Base-by-base conservation (phyloP, 2,113 vertebrate species). In the Baryphthengus martii region DNA sequence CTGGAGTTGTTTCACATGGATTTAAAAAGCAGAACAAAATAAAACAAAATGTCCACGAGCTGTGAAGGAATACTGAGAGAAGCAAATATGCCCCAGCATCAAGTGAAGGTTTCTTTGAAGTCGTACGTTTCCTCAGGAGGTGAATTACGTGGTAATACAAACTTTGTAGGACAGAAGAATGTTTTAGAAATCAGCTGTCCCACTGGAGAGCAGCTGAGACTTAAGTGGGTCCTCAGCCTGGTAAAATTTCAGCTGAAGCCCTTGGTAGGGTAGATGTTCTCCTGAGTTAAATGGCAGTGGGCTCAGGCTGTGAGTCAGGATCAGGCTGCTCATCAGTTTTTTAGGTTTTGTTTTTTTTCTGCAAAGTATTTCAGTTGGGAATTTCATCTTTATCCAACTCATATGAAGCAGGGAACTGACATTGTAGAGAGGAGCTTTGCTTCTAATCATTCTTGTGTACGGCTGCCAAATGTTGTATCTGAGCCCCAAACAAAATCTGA, bases 241-340 rank as follows among this genome's bases (percentile, higher is more conserved):
- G 11, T 78, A 42, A 40, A 74, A 71, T 81, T 66, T 67, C 55
- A 47, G 52, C 49, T 78, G 72, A 89, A 84, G 81, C 26, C 33
- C 68, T 92, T 61, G 47, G 63, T 93, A 62, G 87, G 80, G 87
- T 79, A 93, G 89, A 89, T 44, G 68, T 75, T 94, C 65, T 92
- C 73, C 52, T n/a, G 11, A 85, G 28, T 92, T 80, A 94, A 87
- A 82, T 31, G 53, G 40, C 53, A 96, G 49, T 73, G 50, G 62
- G 47, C 92, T 70, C 61, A 71, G 67, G 76, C 77, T 83, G 11
- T 83, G 85, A 74, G 74, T 88, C 86, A 81, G 68, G 70, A 91
- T 75, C 81, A 81, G 80, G 63, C 44, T 87, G 35, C 68, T 63
- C 33, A 31, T n/a, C 3, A 2, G 1, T 20, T 77, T 89, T 87